Evolutionary conservation across 1,140 invertebrate genomes (phyloP).

Genomic region (Orius laevigatus): DNA sequence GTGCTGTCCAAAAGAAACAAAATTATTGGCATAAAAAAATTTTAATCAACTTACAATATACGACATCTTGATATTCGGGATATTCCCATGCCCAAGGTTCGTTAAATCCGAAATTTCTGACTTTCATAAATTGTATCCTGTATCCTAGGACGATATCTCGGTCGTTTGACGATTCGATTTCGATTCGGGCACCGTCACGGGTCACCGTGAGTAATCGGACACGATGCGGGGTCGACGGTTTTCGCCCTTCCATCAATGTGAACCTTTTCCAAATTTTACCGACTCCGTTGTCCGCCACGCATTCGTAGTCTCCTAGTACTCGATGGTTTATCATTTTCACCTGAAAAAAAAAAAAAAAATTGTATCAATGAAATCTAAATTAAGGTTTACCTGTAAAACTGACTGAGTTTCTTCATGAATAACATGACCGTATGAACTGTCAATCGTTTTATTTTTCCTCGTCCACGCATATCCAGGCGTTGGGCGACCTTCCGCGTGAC

Average conservation of each 20-base stretch:
- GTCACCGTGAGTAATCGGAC: neutral
- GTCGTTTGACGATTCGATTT: conserved; percentile 1
- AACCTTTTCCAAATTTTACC: conserved; percentile 7
- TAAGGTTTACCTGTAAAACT: conserved; percentile 1
- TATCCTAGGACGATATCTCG: conserved; percentile 3
- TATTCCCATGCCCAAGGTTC: neutral
- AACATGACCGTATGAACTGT: neutral
- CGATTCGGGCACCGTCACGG: neutral
- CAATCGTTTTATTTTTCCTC: conserved; percentile 8
- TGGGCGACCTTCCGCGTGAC: conserved; percentile 1
- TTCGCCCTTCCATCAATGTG: conserved; percentile 6
- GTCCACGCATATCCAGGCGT: conserved; percentile 8
- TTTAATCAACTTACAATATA: neutral
- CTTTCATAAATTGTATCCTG: neutral
- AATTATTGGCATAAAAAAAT: neutral
- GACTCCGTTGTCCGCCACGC: neutral
- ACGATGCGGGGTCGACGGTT: neutral
- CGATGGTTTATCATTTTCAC: conserved; percentile 1
- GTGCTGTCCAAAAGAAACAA: neutral
- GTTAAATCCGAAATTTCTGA: neutral
- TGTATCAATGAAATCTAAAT: too few species aligned
- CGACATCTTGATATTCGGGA: conserved; percentile 3
- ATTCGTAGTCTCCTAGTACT: conserved; percentile 12
- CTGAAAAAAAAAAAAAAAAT: conserved; percentile 9
- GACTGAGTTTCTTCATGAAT: neutral